Percentiles rank a stretch among this genome's conserved stretches.
phyloP scores from a whole-genome alignment of 2,113 vertebrate genomes.

The Meles meles region DNA sequence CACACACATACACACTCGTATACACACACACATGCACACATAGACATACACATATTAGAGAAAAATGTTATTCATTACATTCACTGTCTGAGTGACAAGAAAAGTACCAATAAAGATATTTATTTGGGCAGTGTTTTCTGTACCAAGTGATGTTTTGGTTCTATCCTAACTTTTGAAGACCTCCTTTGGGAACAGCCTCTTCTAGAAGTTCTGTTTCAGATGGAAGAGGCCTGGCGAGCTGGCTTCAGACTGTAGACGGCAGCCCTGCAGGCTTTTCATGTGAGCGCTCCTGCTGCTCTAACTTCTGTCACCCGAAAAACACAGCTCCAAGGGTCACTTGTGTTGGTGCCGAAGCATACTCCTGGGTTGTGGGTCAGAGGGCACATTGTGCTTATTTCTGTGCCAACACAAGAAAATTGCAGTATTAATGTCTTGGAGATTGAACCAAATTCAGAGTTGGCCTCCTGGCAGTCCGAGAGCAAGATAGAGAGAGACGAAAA shows the following conservation, averaged over 20 bases:
- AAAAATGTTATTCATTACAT: background rate
- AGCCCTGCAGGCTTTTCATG: background rate
- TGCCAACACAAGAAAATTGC: background rate
- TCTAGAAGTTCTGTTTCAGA: background rate
- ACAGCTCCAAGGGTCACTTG: background rate
- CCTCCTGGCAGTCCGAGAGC: background rate
- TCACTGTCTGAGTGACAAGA: background rate
- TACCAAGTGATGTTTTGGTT: background rate
- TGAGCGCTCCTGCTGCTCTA: background rate
- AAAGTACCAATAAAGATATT: background rate
- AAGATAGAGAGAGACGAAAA: background rate
- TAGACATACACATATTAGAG: background rate
- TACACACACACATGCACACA: background rate
- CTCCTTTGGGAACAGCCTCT: background rate
- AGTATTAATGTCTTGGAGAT: background rate
- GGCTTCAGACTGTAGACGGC: background rate
- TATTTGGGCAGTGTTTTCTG: background rate
- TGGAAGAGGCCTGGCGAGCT: background rate
- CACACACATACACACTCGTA: background rate
- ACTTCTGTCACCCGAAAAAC: conserved; percentile 47
- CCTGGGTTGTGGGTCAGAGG: background rate
- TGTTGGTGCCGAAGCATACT: background rate
- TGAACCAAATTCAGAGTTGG: background rate
- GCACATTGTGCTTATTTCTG: background rate
- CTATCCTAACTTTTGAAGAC: background rate